phyloP scores from a whole-genome alignment of 2,888 invertebrate species.

The Junonia oenone region DNA sequence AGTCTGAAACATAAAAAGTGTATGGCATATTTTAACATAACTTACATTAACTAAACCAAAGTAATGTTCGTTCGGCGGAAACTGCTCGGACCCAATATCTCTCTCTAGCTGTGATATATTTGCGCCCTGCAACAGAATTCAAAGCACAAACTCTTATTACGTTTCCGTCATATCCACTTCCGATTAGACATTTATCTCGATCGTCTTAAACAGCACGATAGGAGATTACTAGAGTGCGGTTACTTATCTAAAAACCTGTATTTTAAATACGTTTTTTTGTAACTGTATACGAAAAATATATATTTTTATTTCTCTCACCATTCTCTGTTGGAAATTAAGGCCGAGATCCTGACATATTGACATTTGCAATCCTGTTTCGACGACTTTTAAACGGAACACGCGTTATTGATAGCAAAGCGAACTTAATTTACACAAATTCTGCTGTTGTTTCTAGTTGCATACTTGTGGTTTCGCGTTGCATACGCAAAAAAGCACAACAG shows the following conservation, averaged over 20 bases:
- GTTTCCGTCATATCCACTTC: slow-evolving; percentile 9
- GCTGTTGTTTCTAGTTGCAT: slow-evolving; percentile 52
- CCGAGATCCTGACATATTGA: slow-evolving; percentile 80
- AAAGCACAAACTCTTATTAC: slow-evolving; percentile 11
- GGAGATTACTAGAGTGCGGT: background rate
- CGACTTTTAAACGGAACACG: slow-evolving; percentile 52
- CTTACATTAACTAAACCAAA: slow-evolving; percentile 99
- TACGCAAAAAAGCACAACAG: slow-evolving; percentile 57
- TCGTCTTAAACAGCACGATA: background rate
- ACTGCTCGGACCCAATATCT: slow-evolving; percentile 99
- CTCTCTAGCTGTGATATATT: slow-evolving; percentile 99
- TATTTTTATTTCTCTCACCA: slow-evolving; percentile 44
- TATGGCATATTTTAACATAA: slow-evolving; percentile 36
- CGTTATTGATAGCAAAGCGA: slow-evolving; percentile 40
- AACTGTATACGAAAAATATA: slow-evolving; percentile 1
- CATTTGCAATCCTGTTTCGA: slow-evolving; percentile 75
- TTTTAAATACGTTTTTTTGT: background rate
- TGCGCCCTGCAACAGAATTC: slow-evolving; percentile 87
- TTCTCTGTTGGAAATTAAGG: slow-evolving; percentile 80
- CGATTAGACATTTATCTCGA: slow-evolving; percentile 22
- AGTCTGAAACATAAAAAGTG: background rate
- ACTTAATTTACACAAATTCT: slow-evolving; percentile 40
- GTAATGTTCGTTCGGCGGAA: slow-evolving; percentile 99
- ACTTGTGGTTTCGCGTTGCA: slow-evolving; percentile 47
- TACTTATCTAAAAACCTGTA: background rate